Conservation (phyloP, 2,888 invertebrate species). For the Cephus pygmeus region DNA sequence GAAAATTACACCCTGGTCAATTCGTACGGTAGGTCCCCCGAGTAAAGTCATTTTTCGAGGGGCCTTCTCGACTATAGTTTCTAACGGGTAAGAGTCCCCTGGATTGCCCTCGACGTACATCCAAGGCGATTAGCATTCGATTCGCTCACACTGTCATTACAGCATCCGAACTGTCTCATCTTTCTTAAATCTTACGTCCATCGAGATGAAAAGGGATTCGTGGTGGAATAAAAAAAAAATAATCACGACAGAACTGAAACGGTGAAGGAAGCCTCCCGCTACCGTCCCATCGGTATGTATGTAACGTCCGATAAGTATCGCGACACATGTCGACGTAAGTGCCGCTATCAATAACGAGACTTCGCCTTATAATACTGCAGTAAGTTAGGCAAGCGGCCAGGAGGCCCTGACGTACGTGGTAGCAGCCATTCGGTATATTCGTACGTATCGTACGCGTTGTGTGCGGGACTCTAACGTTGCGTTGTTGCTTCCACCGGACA, state of each 20-base stretch:
- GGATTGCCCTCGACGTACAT: not conserved
- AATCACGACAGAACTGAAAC: not conserved
- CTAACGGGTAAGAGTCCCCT: not conserved
- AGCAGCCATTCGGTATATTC: conserved; percentile 4
- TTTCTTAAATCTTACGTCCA: not conserved
- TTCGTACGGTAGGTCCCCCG: not conserved
- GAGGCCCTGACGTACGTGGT: not conserved
- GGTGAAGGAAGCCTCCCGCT: not conserved
- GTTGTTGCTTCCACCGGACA: conserved; percentile 54
- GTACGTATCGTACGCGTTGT: not conserved
- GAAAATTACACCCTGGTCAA: not conserved
- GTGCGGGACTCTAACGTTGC: conserved; percentile 42
- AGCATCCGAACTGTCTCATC: not conserved
- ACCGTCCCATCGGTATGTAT: conserved; percentile 37
- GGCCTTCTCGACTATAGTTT: not conserved
- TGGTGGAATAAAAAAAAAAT: not conserved
- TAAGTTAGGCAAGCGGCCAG: not conserved
- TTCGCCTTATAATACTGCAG: conserved; percentile 1
- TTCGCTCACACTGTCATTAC: not conserved
- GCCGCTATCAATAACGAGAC: conserved; percentile 54
- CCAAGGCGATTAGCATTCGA: not conserved
- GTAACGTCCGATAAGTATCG: conserved; percentile 57
- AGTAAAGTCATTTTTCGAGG: not conserved
- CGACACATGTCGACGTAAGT: conserved; percentile 60
- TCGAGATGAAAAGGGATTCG: not conserved